Evolutionary conservation across 2,797 vertebrate species (phyloP), one percentile per base, ranked within the genome.

Genomic region (Spondyliosoma cantharus): DNA sequence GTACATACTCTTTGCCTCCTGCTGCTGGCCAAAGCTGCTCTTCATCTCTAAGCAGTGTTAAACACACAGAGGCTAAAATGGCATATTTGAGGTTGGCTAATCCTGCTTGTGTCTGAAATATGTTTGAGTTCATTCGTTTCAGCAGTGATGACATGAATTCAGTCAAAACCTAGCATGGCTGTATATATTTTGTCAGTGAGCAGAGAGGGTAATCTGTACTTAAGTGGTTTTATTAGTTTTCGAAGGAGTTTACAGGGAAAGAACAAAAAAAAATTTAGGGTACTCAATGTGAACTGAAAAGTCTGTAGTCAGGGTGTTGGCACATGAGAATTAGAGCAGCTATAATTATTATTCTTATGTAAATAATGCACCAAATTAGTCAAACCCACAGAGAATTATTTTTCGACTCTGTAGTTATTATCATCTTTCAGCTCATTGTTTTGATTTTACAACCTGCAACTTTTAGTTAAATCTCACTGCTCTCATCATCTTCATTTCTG

Each of bases 1-100:
- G 52, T 74, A 70, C 75, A 87, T 49, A 46, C 58, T n/a, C 20
- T 68, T 29, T 66, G 76, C 66, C 16, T 63, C 46, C 32, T 64
- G 8, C 64, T 1, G 11, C 46, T 48, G 49, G 22, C 63, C 37
- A 9, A 0, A 12, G 25, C 56, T 85, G 58, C 56, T 63, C 61
- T 80, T 52, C 60, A 37, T 82, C 77, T 57, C 73, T 14, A 12
- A 67, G 37, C 57, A 46, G 16, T 59, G 15, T 78, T n/a, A 45
- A 49, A 68, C 16, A 53, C 22, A 12, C 42, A n/a, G 24, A 8
- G 3, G 0, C 8, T 70, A 24, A 15, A 77, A 54, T 45, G 53
- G 14, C 24, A 46, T 73, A 11, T 71, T 60, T 43, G 27, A 80
- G 46, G 27, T 42, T 53, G 16, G 43, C 37, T 22, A 15, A 56